These are phyloP conservation scores for Erpobdella octoculata DNA, from an alignment of 2,888 invertebrate species.

Conservation along the genomic window DNA sequence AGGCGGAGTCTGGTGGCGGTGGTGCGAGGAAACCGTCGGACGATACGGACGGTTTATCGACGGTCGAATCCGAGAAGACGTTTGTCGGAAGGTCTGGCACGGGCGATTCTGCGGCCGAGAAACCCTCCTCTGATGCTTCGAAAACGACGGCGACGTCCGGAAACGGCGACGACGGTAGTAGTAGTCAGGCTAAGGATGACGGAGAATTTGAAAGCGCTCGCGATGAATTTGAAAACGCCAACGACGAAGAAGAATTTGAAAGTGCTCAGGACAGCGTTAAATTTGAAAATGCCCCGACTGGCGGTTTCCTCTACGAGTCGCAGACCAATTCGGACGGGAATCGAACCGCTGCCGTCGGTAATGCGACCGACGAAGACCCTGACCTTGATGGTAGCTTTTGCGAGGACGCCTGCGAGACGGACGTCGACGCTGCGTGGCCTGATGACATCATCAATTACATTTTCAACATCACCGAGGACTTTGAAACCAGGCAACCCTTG, in stretches of 20 bases:
- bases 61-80: too few species aligned
- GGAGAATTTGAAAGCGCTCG: neutral
- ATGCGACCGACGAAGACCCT: too few species aligned
- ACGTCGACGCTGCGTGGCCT: too few species aligned
- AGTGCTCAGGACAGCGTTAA: neutral
- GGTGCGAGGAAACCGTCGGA: too few species aligned
- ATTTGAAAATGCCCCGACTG: neutral
- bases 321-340: neutral
- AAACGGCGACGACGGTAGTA: neutral
- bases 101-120: too few species aligned
- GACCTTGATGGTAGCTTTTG: neutral
- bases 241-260: neutral
- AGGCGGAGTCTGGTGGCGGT: too few species aligned
- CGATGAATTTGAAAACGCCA: too few species aligned
- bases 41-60: too few species aligned
- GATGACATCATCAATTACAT: neutral
- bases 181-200: too few species aligned
- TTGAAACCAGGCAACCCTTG: neutral
- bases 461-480: neutral
- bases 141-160: neutral
- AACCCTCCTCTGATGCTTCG: too few species aligned
- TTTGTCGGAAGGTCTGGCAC: too few species aligned
- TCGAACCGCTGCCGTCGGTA: neutral
- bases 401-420: neutral
- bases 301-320: neutral